phyloP scores from a whole-genome alignment of 1,140 invertebrate species.

The Globodera rostochiensis region DNA sequence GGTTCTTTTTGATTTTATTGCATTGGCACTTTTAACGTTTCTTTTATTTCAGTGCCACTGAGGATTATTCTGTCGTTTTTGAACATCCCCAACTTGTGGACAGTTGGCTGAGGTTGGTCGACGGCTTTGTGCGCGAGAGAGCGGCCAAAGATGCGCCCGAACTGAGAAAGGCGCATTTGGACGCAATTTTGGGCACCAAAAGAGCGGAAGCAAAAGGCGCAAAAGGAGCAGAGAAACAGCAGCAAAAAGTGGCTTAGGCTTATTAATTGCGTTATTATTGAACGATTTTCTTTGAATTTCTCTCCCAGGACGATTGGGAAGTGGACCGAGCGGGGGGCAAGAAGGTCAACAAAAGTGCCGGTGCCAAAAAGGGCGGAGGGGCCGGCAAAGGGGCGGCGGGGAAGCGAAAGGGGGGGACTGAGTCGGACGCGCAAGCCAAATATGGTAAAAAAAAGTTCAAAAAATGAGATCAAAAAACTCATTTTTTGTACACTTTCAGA shows the following conservation, averaged over 20 bases:
- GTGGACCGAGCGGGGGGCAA: conserved; percentile 29
- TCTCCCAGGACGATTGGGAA: conserved; percentile 48
- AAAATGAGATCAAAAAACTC: not conserved
- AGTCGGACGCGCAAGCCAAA: not conserved
- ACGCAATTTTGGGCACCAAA: conserved; percentile 11
- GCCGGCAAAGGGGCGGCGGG: conserved; percentile 22
- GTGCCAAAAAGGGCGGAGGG: conserved; percentile 42
- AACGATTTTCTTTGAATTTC: too few relatives aligned
- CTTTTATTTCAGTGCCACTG: conserved; percentile 15
- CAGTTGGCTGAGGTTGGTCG: conserved; percentile 22
- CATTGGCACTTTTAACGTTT: not conserved
- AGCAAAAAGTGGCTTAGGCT: not conserved
- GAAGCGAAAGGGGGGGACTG: conserved; percentile 6
- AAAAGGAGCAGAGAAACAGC: not conserved
- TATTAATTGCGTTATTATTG: too few relatives aligned
- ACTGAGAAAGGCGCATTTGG: conserved; percentile 20
- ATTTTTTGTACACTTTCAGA: not conserved
- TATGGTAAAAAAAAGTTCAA: conserved; percentile 15
- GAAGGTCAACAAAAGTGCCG: conserved; percentile 41
- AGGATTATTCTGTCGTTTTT: conserved; percentile 20
- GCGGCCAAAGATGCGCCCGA: conserved; percentile 25
- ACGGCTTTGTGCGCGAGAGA: conserved; percentile 19
- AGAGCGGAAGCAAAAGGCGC: conserved; percentile 5
- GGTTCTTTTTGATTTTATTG: not conserved
- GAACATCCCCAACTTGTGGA: conserved; percentile 21